Percentiles rank a stretch among this genome's conserved stretches.
Conservation (phyloP, 2,797 vertebrate species). For the Coracias cyanogaster region DNA sequence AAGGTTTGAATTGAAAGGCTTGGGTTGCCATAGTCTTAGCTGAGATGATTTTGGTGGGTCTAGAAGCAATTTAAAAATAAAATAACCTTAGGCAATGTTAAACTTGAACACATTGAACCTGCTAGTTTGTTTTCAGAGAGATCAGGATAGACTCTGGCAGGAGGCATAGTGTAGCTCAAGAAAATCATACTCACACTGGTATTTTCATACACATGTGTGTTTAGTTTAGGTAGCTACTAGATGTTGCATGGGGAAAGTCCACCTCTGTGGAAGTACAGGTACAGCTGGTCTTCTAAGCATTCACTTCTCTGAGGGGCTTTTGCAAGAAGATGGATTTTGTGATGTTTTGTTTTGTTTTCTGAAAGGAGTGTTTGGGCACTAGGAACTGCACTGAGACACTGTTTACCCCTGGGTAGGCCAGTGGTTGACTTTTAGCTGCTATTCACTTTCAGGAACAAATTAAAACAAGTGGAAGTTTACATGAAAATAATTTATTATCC, state of each 20-base stretch:
- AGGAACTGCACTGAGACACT: neutral
- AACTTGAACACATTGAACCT: neutral
- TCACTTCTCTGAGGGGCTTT: neutral
- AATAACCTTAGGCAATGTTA: constrained; percentile 33
- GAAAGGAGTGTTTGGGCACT: neutral
- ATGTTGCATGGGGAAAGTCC: neutral
- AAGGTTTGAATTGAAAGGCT: constrained; percentile 52
- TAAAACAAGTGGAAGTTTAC: neutral
- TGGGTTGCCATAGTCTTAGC: neutral
- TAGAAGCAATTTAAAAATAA: constrained; percentile 56
- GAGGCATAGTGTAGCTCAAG: neutral
- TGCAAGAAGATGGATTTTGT: neutral
- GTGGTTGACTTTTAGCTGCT: neutral
- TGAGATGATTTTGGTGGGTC: constrained; percentile 28
- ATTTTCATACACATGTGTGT: neutral
- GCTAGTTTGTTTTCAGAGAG: neutral
- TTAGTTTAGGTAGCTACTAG: neutral
- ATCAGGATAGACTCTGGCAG: neutral
- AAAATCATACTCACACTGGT: neutral
- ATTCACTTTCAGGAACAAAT: neutral
- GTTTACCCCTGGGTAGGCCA: neutral
- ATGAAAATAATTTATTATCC: neutral
- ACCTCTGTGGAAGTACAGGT: neutral
- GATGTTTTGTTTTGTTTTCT: neutral
- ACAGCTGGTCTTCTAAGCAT: neutral